Evolutionary conservation across 2,113 vertebrate genomes (phyloP), one percentile per base, ranked within the genome.

Genomic region (Arothron firmamentum): DNA sequence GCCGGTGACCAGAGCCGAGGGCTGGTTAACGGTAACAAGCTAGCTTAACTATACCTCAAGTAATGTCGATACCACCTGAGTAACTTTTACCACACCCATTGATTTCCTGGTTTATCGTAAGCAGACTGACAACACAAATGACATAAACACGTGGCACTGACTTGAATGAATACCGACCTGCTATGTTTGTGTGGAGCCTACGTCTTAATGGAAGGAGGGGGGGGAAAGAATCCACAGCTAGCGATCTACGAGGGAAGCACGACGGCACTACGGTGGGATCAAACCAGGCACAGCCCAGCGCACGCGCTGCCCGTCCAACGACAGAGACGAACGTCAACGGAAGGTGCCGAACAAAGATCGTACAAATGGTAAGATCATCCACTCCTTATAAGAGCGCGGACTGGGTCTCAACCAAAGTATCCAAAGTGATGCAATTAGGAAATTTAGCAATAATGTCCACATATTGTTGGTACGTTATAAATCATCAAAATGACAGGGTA

Each of bases 1-100:
- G 50, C 70, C 71, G 72, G 70, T 16, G 63, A 59, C 43, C 38
- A 15, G 54, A 52, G 67, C 50, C 51, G 38, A 16, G 59, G 46
- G 31, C 57, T 75, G 59, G 56, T 69, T 73, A 71, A 84, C 82
- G 58, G 67, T 73, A 69, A 84, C 82, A 74, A 66, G 79, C 72
- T 72, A 77, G 83, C 81, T 72, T 16, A 76, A 78, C 69, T 56
- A 74, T 77, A 68, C 65, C 65, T 75, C 38, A 70, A 84, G 57
- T 79, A 59, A 62, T 57, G 59, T 69, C 57, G 21, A 12, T 58
- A 14, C 53, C 23, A 75, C 63, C 77, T 64, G 68, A 19, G 58
- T 67, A 84, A 83, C 73, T 80, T 84, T 61, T 52, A 54, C 34
- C 42, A 15, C 3, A 14, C 38, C 49, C 18, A 10, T 9, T 6